Base-by-base conservation (phyloP, 2,797 vertebrate species). In the Eulemur rubriventer region DNA sequence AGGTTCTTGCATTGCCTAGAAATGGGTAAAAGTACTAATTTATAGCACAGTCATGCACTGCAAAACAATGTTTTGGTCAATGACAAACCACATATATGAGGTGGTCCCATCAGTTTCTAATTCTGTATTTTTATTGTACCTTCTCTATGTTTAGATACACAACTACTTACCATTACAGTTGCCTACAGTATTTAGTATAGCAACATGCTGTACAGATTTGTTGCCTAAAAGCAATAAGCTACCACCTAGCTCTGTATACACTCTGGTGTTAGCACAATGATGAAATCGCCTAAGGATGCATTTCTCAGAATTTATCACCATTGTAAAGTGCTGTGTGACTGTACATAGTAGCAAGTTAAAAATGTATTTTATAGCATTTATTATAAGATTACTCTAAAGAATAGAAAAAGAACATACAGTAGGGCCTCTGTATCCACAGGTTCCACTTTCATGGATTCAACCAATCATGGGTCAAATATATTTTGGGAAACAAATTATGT, bases 21-120 rank as follows among this genome's bases (percentile, higher is more conserved):
- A 95, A 73, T 6, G 79, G 65, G 14, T 89, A 82, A 86, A 94
- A 89, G 28, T 38, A 86, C 33, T 91, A 61, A 94, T 72, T 78
- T 82, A 69, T 70, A 85, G 85, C 0, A 93, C 48, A 52, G 30
- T 35, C 20, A 78, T 35, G 48, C n/a, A 20, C 20, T 16, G 20
- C 48, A 35, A 20, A 52, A 63, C 61, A n/a, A 63, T 63, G 61
- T 52, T 78, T n/a, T 52, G 48, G n/a, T 78, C 48, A 24, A 52
- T 8, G 48, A 78, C 12, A 14, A 78, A 52, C 20, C 4, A 1
- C 70, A 46, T 41, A 41, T 14, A 75, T 75, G 72, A 46, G 28
- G 46, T 22, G 5, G 46, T 76, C 33, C 5, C 6, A 50, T 76
- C 11, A 76, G 46, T 48, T 50, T 22, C 50, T 50, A 73, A 73